Evolutionary conservation across 1,140 invertebrate genomes (phyloP).

Genomic region (Acyrthosiphon pisum): DNA sequence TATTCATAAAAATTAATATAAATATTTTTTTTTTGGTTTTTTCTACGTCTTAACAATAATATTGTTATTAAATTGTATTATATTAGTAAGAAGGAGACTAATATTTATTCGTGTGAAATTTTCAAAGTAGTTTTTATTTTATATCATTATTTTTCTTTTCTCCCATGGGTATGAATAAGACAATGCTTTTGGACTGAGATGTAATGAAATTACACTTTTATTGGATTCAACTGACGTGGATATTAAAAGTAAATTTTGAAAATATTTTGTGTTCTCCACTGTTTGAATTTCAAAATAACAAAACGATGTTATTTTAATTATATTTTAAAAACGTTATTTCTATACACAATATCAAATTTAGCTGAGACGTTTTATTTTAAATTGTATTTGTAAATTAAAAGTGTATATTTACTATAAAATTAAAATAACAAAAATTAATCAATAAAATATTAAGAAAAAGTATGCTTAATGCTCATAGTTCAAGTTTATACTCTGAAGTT

Average conservation of each 20-base stretch:
- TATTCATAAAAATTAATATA: background rate
- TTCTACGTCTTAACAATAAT: background rate
- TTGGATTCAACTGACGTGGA: background rate
- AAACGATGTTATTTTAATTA: constrained; percentile 26
- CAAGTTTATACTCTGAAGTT: background rate
- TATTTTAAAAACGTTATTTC: background rate
- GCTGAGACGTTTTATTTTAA: background rate
- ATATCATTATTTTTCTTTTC: constrained; percentile 10
- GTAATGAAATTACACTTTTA: constrained; percentile 40
- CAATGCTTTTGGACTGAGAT: background rate
- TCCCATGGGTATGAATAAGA: constrained; percentile 21
- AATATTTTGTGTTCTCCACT: constrained; percentile 18
- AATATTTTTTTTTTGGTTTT: background rate
- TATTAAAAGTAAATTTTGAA: constrained; percentile 34
- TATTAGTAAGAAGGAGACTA: background rate
- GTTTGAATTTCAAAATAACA: background rate
- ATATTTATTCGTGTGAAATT: background rate
- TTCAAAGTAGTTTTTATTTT: constrained; percentile 29
- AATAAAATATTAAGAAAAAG: background rate
- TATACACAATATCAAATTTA: background rate
- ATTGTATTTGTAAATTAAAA: background rate
- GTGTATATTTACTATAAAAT: background rate
- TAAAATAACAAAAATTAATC: background rate
- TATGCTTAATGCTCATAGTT: background rate
- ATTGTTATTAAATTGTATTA: background rate